Percentiles rank a stretch among this genome's conserved stretches.
phyloP scores from a whole-genome alignment of 1,140 invertebrate genomes.

The Diachasmimorpha longicaudata region DNA sequence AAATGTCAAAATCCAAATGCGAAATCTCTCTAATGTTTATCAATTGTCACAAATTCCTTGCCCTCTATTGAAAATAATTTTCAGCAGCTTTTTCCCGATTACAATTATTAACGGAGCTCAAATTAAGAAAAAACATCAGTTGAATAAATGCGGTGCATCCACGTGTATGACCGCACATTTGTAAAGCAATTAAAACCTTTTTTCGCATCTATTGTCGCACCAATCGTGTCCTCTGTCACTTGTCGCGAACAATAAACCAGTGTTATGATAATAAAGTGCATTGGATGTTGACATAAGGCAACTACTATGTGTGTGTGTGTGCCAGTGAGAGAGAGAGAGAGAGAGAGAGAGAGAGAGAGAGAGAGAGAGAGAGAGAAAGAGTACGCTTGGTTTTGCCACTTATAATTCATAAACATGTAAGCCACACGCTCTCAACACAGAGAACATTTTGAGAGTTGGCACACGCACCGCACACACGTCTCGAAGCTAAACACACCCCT shows the following conservation, averaged over 20 bases:
- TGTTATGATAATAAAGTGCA: conserved; percentile 34
- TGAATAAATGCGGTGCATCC: not conserved
- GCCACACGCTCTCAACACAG: conserved; percentile 19
- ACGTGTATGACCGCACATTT: not conserved
- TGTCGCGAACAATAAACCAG: not conserved
- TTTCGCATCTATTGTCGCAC: not conserved
- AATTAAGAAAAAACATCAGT: no score
- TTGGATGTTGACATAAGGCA: conserved; percentile 25
- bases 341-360: no score
- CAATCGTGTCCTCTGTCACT: not conserved
- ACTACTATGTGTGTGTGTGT: no score
- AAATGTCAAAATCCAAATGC: no score
- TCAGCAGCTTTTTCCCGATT: no score
- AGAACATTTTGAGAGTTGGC: conserved; percentile 1
- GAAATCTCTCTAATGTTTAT: no score
- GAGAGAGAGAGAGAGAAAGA: not conserved
- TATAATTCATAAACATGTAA: conserved; percentile 24
- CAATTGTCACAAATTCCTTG: no score
- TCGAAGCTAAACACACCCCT: not conserved
- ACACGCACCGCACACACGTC: not conserved
- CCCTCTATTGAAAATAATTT: no score
- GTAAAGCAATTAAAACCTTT: not conserved
- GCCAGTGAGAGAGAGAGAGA: no score
- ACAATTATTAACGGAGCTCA: no score
- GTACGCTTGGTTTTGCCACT: not conserved